Evolutionary conservation across 23 tunicate genomes (phyloP), one percentile per base, ranked within the genome.

Genomic region (Botrylloides violaceus): DNA sequence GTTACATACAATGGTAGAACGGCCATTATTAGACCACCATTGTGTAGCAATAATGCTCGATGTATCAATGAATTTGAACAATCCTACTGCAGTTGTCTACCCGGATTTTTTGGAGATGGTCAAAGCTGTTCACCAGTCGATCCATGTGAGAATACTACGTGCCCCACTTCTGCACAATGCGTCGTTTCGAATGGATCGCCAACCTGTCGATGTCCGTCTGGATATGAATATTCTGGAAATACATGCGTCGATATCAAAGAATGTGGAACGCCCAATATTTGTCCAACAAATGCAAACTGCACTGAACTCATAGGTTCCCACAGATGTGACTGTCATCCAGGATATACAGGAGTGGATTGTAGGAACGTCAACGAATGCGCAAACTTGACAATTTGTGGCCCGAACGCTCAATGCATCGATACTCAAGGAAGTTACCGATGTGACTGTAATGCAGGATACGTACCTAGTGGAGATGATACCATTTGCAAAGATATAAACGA

Each of bases 401-500:
- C 9, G 15, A 7, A 7, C 15, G 53, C 53, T 7, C 9, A 15
- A 43, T 43, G 53, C 53, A 9, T 7, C 9, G 53, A 43, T 15
- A 43, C 53, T 43, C 12, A 9, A 15, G 53, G 53, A 9, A 25
- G 33, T 28, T 35, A 2, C 68, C 68, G 83, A 22, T 79, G 83
- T 57, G 3, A 32, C 6, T 79, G 83, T 43, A 5, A 15, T 23
- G 37, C 20, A 23, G 83, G 83, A 1, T 71, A 31, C 5, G 29
- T 32, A 6, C 22, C 39, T 2, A 71, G 70, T 65, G 57, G 32
- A 9, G 20, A 21, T 4, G 34, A 59, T 15, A 62, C 58, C 64
- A 60, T 34, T 24, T 79, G 83, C 58, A 76, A 65, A 15, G 81
- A 77, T 49, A 77, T 38, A 18, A 29, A 49, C 29, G 77, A 43